Evolutionary conservation across 2,797 vertebrate species (phyloP).

Genomic region (Xenopus petersii): DNA sequence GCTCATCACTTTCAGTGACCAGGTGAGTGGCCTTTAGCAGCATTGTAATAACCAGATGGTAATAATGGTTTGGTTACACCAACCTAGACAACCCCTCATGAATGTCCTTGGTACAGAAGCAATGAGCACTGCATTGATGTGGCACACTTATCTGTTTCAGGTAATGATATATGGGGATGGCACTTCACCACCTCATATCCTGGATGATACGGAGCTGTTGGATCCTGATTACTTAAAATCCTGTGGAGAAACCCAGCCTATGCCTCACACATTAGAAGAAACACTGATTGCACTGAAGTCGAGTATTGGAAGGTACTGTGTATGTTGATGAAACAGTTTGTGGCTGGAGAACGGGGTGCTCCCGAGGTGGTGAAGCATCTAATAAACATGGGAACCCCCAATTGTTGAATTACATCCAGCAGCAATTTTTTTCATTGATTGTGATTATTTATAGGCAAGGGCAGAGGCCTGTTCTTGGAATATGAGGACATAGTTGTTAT

Average conservation of each 20-base stretch:
- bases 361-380: no score
- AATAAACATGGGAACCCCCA: no score
- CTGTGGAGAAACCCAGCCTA: slow-evolving; percentile 56
- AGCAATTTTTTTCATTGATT: no score
- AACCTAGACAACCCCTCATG: neutral
- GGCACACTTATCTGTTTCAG: slow-evolving; percentile 48
- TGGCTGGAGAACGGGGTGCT: no score
- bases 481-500: no score
- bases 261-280: slow-evolving; percentile 70
- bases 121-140: neutral
- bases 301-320: slow-evolving; percentile 63
- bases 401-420: no score
- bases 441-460: no score
- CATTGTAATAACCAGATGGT: neutral
- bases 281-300: slow-evolving; percentile 55
- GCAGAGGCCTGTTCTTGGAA: no score
- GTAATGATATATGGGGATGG: slow-evolving; percentile 75
- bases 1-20: slow-evolving; percentile 38
- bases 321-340: neutral
- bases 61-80: neutral
- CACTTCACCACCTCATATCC: slow-evolving; percentile 56
- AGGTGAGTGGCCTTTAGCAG: slow-evolving; percentile 6
- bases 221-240: slow-evolving; percentile 70
- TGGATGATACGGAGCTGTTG: slow-evolving; percentile 67
- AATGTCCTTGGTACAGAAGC: neutral